Evolutionary conservation across 1,140 invertebrate species (phyloP).

Genomic region (Drosophila watanabei): DNA sequence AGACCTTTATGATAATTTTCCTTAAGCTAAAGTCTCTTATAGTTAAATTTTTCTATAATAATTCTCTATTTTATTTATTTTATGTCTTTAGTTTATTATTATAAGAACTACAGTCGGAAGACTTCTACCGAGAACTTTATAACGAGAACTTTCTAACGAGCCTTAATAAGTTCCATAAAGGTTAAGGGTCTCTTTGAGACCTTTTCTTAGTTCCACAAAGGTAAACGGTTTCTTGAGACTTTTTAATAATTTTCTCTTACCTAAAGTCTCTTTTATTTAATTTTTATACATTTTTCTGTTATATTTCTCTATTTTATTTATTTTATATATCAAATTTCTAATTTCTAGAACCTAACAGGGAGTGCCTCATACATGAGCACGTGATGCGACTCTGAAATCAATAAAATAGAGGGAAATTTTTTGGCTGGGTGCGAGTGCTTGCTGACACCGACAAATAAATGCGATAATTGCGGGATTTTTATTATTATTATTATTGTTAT

Average conservation of each 20-base stretch:
- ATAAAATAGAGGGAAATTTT: conserved; percentile 10
- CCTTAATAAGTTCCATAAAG: not conserved
- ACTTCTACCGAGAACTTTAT: conserved; percentile 2
- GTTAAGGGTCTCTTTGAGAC: not conserved
- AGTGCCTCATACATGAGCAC: conserved; percentile 29
- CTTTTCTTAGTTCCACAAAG: too few species aligned
- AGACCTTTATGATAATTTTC: too few species aligned
- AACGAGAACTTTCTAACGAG: not conserved
- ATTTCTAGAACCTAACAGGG: not conserved
- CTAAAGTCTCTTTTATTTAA: not conserved
- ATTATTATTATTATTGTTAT: conserved; percentile 42
- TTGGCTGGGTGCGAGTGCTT: conserved; percentile 4
- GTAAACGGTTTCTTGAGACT: not conserved
- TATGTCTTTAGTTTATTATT: not conserved
- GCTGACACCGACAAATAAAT: not conserved
- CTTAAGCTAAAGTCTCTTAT: too few species aligned
- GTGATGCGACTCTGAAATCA: conserved; percentile 55
- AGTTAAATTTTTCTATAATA: too few species aligned
- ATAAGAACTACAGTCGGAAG: conserved; percentile 27
- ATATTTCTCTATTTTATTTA: not conserved
- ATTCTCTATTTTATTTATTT: too few species aligned
- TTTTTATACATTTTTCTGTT: not conserved
- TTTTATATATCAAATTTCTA: not conserved
- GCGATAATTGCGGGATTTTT: conserved; percentile 57
- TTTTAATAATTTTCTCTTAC: not conserved